Base-by-base conservation (phyloP, 2,113 vertebrate genomes). In the Phocoena sinus region DNA sequence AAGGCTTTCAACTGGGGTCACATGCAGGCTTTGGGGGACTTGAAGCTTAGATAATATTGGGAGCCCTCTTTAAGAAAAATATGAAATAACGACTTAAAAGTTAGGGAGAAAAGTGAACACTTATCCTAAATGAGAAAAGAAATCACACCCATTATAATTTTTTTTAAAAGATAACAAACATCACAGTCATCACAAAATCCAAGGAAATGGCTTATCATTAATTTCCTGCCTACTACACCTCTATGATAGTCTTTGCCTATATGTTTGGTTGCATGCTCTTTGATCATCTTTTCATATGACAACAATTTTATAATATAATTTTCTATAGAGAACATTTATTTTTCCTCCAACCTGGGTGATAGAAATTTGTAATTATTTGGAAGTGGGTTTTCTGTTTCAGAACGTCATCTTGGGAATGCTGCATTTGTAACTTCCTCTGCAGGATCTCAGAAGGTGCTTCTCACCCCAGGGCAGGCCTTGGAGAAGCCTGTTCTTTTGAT, bases 61-160 rank as follows among this genome's bases (percentile, higher is more conserved):
- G 11, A 93, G 10, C 8, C 3, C 14, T 70, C 10, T 53, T 60
- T 68, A 73, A 93, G 33, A 84, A 85, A 73, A 89, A 89, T 25
- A 41, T 94, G 13, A 84, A 94, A 94, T 70, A 76, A 70, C 11
- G 62, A 95, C 89, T 70, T 94, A 20, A 86, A 81, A 86, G 68
- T 70, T 93, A 93, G 76, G 53, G 63, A 89, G 60, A 56, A 91
- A 93, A 89, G 4, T n/a, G 23, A 89, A 15, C 58, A 63, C 13
- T 65, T 10, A 77, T 68, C 25, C 60, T 47, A 38, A 81, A 60
- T n/a, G 20, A 85, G n/a, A 88, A 92, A 62, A 65, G 23, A 92
- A 65, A 71, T 58, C 8, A 77, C 17, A 76, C 8, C 36, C 44
- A 62, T 81, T 92, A 56, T 2, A 76, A 21, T 15, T 2, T 81